Conservation (phyloP, 2,113 vertebrate species). For the Pangasianodon hypophthalmus region DNA sequence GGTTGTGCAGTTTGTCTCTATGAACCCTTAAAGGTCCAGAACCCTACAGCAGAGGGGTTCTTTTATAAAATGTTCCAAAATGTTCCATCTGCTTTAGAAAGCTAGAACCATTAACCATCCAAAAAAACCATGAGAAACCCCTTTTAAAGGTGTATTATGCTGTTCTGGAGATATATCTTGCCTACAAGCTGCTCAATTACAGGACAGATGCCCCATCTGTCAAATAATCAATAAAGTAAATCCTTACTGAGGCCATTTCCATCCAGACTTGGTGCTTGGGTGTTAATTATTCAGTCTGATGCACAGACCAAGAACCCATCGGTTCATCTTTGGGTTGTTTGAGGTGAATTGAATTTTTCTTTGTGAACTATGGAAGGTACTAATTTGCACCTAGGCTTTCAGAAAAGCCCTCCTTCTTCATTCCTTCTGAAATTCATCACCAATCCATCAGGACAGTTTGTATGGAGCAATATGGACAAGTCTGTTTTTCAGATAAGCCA, state of each 20-base stretch:
- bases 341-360: background rate
- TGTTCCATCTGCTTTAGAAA: background rate
- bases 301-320: background rate
- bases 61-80: background rate
- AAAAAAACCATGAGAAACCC: background rate
- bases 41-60: background rate
- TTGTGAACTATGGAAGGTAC: background rate
- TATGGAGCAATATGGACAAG: background rate
- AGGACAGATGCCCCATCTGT: background rate
- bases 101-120: background rate
- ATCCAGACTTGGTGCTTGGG: background rate
- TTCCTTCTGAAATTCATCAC: background rate
- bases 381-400: background rate
- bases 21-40: background rate
- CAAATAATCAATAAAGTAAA: background rate
- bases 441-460: background rate
- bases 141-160: background rate
- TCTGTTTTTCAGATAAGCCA: background rate
- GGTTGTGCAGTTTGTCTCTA: background rate
- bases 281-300: background rate
- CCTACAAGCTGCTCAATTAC: background rate
- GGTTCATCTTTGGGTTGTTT: background rate
- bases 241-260: background rate
- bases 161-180: background rate
- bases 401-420: background rate